phyloP scores from a whole-genome alignment of 2,113 vertebrate species.

The Alectura lathami region DNA sequence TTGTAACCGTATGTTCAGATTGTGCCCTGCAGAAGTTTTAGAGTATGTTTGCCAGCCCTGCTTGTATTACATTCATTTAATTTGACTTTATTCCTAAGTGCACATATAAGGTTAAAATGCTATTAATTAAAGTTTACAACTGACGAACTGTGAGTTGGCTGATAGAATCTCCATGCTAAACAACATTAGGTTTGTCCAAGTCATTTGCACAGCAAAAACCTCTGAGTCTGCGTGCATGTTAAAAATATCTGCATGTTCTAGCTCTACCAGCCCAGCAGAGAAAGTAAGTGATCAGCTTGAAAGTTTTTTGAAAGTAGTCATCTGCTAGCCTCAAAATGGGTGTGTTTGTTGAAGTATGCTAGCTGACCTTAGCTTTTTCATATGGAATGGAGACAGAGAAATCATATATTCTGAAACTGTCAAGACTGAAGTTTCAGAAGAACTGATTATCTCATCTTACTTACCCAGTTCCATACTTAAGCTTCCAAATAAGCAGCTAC shows the following conservation, averaged over 20 bases:
- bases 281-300: background rate
- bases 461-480: background rate
- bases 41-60: background rate
- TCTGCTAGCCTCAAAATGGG: background rate
- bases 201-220: background rate
- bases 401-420: background rate
- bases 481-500: background rate
- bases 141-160: background rate
- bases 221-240: background rate
- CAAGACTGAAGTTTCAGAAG: background rate
- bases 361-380: background rate
- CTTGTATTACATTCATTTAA: background rate
- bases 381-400: background rate
- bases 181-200: background rate
- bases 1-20: background rate
- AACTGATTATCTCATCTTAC: background rate
- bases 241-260: background rate
- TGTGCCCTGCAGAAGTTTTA: slow-evolving; percentile 11
- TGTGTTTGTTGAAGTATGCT: background rate
- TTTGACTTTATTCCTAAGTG: slow-evolving; percentile 29
- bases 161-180: background rate
- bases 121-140: slow-evolving; percentile 1
- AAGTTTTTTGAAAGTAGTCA: background rate
- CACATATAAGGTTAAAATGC: slow-evolving; percentile 5
- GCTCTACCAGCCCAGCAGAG: background rate